A percentile compares a stretch with the other conserved stretches of the same genome.
Conservation (phyloP, 2,888 invertebrate species). For the Acheta domesticus region DNA sequence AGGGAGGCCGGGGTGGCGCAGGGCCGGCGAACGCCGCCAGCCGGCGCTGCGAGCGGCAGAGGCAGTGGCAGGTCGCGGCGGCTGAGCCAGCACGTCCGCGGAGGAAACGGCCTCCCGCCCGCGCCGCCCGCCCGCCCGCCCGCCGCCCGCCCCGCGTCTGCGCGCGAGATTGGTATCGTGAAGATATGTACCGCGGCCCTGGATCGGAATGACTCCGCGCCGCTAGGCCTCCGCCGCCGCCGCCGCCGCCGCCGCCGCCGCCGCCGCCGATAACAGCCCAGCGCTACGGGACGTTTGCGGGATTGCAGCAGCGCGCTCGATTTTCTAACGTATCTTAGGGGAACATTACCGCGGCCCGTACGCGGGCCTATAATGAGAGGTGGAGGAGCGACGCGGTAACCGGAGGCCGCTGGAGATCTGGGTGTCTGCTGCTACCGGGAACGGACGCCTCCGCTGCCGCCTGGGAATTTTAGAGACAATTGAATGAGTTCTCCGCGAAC, state of each 20-base stretch:
- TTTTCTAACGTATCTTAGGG: neutral
- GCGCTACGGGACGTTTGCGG: neutral
- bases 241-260: neutral
- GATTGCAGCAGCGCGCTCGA: neutral
- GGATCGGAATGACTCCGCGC: neutral
- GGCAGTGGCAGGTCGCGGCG: neutral
- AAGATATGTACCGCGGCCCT: neutral
- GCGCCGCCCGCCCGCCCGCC: neutral
- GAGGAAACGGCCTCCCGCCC: neutral
- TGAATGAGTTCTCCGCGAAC: neutral
- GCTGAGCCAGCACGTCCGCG: neutral
- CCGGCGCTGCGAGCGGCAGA: too few species aligned
- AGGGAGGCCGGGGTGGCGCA: too few species aligned
- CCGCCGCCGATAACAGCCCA: neutral
- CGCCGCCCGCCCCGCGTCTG: neutral
- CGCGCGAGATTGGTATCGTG: neutral
- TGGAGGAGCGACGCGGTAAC: neutral
- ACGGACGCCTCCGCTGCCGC: too few species aligned
- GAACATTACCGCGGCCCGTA: neutral
- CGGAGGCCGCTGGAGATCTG: neutral
- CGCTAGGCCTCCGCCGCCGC: neutral
- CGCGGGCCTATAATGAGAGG: neutral
- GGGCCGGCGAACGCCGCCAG: too few species aligned
- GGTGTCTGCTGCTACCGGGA: neutral
- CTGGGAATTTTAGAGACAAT: conserved; percentile 4